A percentile compares a stretch with the other conserved stretches of the same genome.
phyloP scores from a whole-genome alignment of 2,113 vertebrate genomes.

The Brachyistius frenatus region DNA sequence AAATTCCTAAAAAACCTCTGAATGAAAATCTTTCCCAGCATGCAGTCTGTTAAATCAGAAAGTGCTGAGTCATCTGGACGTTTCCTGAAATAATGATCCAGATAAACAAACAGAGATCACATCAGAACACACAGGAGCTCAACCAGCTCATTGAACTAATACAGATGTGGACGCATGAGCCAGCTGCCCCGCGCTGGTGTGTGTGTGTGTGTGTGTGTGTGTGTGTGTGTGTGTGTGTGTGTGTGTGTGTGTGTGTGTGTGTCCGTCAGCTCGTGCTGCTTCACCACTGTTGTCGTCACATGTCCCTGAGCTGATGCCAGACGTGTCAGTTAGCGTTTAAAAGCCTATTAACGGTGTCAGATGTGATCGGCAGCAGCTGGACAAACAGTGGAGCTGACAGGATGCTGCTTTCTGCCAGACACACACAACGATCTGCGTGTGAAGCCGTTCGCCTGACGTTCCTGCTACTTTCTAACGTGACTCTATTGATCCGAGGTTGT shows the following conservation, averaged over 20 bases:
- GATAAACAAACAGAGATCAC: constrained; percentile 9
- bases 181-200: constrained; percentile 29
- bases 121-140: constrained; percentile 26
- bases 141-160: constrained; percentile 36
- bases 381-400: constrained; percentile 52
- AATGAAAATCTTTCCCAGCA: no score
- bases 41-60: not conserved
- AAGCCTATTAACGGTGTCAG: constrained; percentile 68
- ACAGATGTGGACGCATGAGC: not conserved
- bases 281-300: constrained; percentile 51
- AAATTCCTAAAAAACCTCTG: no score
- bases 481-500: constrained; percentile 16
- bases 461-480: not conserved
- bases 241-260: constrained; percentile 30
- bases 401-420: constrained; percentile 12
- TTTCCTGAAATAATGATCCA: not conserved
- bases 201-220: constrained; percentile 19
- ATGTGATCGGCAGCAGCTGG: constrained; percentile 55
- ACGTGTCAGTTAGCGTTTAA: constrained; percentile 65
- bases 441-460: not conserved
- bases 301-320: constrained; percentile 46
- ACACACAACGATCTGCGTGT: not conserved
- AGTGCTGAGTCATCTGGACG: not conserved
- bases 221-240: no score
- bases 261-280: constrained; percentile 14